Percentiles rank a stretch among this genome's conserved stretches.
phyloP scores from a whole-genome alignment of 2,797 vertebrate species.

The Squalus acanthias region DNA sequence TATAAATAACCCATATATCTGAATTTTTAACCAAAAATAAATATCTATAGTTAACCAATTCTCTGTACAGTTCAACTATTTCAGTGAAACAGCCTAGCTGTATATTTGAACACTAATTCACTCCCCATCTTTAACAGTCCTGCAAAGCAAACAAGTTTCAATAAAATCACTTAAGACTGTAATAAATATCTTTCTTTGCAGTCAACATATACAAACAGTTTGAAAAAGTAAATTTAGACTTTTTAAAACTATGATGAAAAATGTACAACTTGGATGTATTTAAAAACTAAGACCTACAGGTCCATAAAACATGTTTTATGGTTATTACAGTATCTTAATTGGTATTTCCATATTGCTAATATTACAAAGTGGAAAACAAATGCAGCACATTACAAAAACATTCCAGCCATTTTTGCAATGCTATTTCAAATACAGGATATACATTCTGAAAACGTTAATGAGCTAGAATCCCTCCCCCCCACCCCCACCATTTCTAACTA shows the following conservation, averaged over 20 bases:
- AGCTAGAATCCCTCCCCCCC: not conserved
- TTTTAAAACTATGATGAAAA: conserved; percentile 27
- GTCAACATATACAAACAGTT: conserved; percentile 33
- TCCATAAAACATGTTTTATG: conserved; percentile 23
- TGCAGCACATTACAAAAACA: conserved; percentile 32
- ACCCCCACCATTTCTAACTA: not conserved
- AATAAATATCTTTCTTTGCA: conserved; percentile 31
- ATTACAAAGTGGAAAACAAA: conserved; percentile 31
- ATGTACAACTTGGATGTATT: conserved; percentile 25
- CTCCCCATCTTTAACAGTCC: not conserved
- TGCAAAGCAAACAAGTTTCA: not conserved
- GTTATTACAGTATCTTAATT: not conserved
- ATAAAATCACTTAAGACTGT: conserved; percentile 22
- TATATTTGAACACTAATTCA: conserved; percentile 22
- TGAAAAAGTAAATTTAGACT: conserved; percentile 19
- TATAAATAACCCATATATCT: conserved; percentile 35
- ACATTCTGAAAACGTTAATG: not conserved
- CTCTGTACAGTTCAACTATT: conserved; percentile 23
- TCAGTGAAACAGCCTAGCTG: conserved; percentile 27
- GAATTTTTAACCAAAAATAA: conserved; percentile 37
- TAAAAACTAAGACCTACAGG: conserved; percentile 32
- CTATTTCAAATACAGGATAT: not conserved
- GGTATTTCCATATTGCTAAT: not conserved
- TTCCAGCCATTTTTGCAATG: conserved; percentile 38
- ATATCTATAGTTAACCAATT: conserved; percentile 27